A percentile compares a stretch with the other conserved stretches of the same genome.
Evolutionary conservation across 2,113 vertebrate genomes (phyloP).

Genomic region (Tupaia chinensis): DNA sequence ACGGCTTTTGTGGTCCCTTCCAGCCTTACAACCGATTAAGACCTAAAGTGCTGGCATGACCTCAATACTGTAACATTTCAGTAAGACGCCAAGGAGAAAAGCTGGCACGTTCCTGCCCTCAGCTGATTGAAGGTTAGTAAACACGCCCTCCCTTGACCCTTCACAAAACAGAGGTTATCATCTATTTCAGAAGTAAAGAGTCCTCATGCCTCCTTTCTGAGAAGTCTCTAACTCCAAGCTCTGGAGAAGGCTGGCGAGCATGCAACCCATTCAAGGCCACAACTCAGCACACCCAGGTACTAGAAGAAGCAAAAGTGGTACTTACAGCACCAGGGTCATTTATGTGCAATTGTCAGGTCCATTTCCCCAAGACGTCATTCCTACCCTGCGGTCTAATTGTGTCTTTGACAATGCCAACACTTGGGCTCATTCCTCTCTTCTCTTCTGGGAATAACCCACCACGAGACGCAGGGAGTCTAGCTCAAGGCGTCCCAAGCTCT

Average conservation of each 20-base stretch:
- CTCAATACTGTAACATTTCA: slow-evolving; percentile 77
- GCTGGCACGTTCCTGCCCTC: slow-evolving; percentile 72
- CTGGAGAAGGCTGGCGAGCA: not conserved
- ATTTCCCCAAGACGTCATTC: not conserved
- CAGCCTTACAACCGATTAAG: slow-evolving; percentile 57
- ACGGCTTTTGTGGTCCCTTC: not conserved
- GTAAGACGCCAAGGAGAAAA: slow-evolving; percentile 72
- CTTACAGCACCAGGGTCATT: not conserved
- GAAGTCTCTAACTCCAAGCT: not conserved
- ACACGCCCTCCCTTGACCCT: not conserved
- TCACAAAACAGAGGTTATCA: not conserved
- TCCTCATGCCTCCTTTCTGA: not conserved
- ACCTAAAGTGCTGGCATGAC: slow-evolving; percentile 51
- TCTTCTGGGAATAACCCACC: not conserved
- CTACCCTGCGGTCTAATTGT: not conserved
- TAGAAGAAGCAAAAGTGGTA: not conserved
- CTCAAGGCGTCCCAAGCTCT: not conserved
- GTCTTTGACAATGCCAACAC: not conserved
- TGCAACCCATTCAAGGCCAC: not conserved
- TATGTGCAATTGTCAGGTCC: not conserved
- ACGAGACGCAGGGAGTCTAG: not conserved
- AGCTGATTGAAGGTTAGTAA: slow-evolving; percentile 64
- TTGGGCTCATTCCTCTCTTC: not conserved
- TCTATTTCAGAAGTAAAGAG: not conserved
- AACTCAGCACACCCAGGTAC: not conserved